These are phyloP conservation scores for Brachionus asplanchnoidis DNA, from an alignment of 1,140 invertebrate species.

Conservation along the genomic window DNA sequence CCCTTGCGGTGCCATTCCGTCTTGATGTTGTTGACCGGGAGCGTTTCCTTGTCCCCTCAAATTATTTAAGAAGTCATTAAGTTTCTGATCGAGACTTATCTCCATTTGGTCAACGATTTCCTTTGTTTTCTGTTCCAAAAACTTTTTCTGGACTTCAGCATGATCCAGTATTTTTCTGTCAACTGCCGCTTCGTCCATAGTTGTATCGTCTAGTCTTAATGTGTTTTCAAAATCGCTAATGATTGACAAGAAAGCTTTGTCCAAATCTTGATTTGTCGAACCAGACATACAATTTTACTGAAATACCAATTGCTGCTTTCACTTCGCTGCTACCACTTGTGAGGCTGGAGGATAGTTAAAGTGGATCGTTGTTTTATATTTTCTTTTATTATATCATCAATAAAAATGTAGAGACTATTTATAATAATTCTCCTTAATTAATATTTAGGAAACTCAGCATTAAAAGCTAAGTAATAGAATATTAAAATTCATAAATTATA, in stretches of 20 bases:
- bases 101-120: not conserved
- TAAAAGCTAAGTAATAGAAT: too few relatives aligned
- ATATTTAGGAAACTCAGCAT: too few relatives aligned
- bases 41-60: not conserved
- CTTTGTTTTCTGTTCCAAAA: conserved; percentile 7
- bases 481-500: too few relatives aligned
- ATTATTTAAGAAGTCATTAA: not conserved
- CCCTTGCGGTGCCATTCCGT: not conserved
- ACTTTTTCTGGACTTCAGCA: not conserved
- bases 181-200: not conserved
- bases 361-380: too few relatives aligned
- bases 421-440: too few relatives aligned
- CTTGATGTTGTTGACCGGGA: not conserved
- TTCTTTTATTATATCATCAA: too few relatives aligned
- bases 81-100: not conserved
- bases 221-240: conserved; percentile 22
- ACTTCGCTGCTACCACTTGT: too few relatives aligned
- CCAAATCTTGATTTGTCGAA: not conserved
- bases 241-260: not conserved
- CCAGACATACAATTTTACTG: not conserved
- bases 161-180: conserved; percentile 1
- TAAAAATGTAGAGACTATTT: too few relatives aligned
- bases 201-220: not conserved
- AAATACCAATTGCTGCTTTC: too few relatives aligned
- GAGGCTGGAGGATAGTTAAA: too few relatives aligned